Evolutionary conservation across 2,113 vertebrate species (phyloP).

Genomic region (Ailurus styani): DNA sequence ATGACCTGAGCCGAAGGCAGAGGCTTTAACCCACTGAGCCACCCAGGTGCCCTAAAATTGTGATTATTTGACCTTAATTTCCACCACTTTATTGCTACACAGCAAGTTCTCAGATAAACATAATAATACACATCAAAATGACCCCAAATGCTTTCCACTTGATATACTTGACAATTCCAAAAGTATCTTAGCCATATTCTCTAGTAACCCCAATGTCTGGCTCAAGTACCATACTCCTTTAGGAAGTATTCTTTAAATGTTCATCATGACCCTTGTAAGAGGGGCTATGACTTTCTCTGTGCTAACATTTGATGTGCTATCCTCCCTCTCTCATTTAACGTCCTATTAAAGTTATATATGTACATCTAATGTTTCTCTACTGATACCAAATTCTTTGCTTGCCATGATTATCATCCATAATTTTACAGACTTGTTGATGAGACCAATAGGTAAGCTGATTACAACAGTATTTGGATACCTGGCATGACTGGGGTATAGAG

Average conservation of each 20-base stretch:
- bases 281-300: background rate
- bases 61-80: background rate
- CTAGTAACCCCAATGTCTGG: background rate
- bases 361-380: background rate
- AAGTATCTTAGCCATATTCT: background rate
- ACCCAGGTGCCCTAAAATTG: no score
- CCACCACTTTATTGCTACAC: background rate
- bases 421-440: fast-evolving
- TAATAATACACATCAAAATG: background rate
- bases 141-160: background rate
- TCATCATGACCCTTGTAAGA: background rate
- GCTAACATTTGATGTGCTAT: background rate
- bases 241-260: background rate
- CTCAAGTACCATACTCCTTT: background rate
- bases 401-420: background rate
- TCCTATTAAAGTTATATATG: background rate
- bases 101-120: background rate
- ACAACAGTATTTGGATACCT: background rate
- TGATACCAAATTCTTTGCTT: background rate
- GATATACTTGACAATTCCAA: background rate
- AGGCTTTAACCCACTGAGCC: no score
- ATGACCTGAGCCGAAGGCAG: no score
- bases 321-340: background rate
- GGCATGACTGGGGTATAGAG: background rate
- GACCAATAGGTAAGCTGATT: background rate